Base-by-base conservation (phyloP, 2,113 vertebrate species). In the Bubo bubo region DNA sequence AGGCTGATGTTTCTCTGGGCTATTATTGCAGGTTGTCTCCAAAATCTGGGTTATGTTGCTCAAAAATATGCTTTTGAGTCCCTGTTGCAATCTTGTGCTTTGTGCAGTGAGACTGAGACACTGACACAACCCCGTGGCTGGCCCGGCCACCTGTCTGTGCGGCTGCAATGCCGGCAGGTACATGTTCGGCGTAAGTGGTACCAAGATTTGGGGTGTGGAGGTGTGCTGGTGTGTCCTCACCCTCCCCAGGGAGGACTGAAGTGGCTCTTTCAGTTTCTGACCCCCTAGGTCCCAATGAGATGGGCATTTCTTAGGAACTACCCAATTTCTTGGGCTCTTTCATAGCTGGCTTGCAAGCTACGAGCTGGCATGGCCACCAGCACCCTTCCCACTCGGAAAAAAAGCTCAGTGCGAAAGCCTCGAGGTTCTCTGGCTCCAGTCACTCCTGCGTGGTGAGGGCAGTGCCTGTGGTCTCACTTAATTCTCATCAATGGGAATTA, bases 101-200 rank as follows among this genome's bases (percentile, higher is more conserved):
- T 53, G 58, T 47, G 43, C 34, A 11, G 58, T 3, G 23, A 41
- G 22, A 27, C 47, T 4, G 4, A 79, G 47, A 20, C 3, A 5
- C 71, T 39, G 71, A 14, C 64, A 32, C 50, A 23, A 16, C 13
- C 32, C 71, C 1, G 6, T 6, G 0, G 0, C 47, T 41, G 39
- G 39, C 26, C 26, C 5, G 2, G 56, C 56, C 4, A 8, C 32
- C 43, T 17, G 30, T 30, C 41, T 12, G 43, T 3, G 55, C 5
- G 6, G 26, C n/a, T 49, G 74, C 20, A 8, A 23, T 20, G 43
- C 43, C 11, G 6, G 56, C 12, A 0, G 0, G 39, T 35, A 41
- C 22, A 5, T 1, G 0, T 41, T 56, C 0, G 0, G 9, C 0
- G 0, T 35, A 35, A 87, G 35, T 7, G 32, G 16, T 13, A 52